A percentile compares a stretch with the other conserved stretches of the same genome.
Conservation (phyloP, 2,797 vertebrate genomes). For the Poeciliopsis presidionis region DNA sequence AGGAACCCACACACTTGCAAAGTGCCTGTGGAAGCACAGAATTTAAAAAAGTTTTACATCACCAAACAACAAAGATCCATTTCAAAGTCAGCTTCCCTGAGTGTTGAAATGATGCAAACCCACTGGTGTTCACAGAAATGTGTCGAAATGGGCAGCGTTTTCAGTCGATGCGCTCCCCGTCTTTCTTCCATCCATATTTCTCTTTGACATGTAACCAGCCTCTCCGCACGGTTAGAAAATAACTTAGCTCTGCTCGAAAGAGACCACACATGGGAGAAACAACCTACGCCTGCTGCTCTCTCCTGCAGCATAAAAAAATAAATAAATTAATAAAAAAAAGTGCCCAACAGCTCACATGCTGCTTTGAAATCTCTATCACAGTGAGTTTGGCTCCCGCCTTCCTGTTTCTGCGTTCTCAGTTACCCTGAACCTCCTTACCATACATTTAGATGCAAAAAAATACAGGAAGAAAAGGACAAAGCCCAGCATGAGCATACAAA, state of each 20-base stretch:
- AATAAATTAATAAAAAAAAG: conserved; percentile 45
- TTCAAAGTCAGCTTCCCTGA: conserved; percentile 67
- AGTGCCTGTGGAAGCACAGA: conserved; percentile 62
- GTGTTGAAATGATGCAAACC: conserved; percentile 74
- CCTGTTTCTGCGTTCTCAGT: conserved; percentile 39
- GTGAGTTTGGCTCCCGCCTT: conserved; percentile 42
- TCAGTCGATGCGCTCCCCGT: conserved; percentile 62
- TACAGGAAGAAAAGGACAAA: conserved; percentile 38
- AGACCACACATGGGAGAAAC: conserved; percentile 76
- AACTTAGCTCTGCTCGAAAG: conserved; percentile 69
- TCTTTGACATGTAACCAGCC: conserved; percentile 72
- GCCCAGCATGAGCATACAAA: conserved; percentile 46
- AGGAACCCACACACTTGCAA: conserved; percentile 63
- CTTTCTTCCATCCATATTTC: conserved; percentile 70
- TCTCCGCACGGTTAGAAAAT: conserved; percentile 72
- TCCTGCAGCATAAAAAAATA: conserved; percentile 62
- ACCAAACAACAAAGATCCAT: conserved; percentile 58
- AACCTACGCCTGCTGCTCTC: conserved; percentile 76
- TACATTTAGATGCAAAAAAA: conserved; percentile 59
- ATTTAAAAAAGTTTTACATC: conserved; percentile 52
- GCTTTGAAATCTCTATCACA: conserved; percentile 67
- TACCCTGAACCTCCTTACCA: conserved; percentile 42
- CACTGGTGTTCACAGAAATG: conserved; percentile 67
- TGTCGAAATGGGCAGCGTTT: conserved; percentile 63
- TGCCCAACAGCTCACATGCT: conserved; percentile 58